phyloP scores from a whole-genome alignment of 2,888 invertebrate genomes.

The Aelia acuminata region DNA sequence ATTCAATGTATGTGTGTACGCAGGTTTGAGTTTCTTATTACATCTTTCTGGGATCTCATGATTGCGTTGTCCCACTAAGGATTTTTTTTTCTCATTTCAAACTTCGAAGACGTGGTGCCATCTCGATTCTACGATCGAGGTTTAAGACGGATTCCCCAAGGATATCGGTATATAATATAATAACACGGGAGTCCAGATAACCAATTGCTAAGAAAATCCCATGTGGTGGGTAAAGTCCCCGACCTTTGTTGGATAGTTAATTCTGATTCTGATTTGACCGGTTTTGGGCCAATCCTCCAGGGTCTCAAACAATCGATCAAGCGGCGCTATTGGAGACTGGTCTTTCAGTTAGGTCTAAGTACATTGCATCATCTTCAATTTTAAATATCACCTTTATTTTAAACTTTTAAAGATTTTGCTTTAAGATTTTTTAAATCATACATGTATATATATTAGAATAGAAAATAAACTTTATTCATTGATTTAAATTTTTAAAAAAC shows the following conservation, averaged over 20 bases:
- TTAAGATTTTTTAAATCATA: no score
- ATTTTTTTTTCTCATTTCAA: no score
- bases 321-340: background rate
- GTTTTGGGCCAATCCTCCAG: background rate
- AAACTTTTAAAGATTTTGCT: no score
- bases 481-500: no score
- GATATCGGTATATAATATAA: background rate
- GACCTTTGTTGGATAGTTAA: background rate
- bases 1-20: no score
- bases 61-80: background rate
- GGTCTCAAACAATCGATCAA: background rate
- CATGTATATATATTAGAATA: no score
- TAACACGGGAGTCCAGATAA: background rate
- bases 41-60: background rate
- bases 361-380: background rate
- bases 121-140: background rate
- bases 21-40: background rate
- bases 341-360: background rate
- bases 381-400: background rate
- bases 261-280: background rate
- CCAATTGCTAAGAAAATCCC: background rate
- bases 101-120: background rate
- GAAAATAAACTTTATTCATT: no score
- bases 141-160: background rate
- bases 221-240: background rate